Conservation (phyloP, 2,113 vertebrate species). For the Embiotoca jacksoni region DNA sequence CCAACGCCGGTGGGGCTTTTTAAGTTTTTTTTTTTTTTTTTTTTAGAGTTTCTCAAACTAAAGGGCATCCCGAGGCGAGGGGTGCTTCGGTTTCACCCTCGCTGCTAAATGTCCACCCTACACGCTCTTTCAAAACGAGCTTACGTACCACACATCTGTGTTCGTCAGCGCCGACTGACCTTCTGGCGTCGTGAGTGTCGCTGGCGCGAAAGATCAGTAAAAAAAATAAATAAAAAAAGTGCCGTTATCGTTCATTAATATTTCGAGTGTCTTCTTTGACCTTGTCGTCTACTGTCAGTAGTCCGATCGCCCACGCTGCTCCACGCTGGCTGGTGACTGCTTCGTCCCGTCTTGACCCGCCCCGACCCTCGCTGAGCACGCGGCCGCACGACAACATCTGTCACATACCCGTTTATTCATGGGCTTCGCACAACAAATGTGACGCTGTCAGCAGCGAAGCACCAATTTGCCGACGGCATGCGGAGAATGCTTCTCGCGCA, state of each 20-base stretch:
- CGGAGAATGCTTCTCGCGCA: slow-evolving; percentile 36
- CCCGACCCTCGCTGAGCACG: slow-evolving; percentile 34
- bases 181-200: not conserved
- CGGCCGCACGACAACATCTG: slow-evolving; percentile 34
- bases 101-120: too few species aligned
- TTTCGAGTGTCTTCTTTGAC: slow-evolving; percentile 8
- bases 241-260: slow-evolving; percentile 15
- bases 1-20: too few species aligned
- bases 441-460: slow-evolving; percentile 30
- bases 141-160: not conserved
- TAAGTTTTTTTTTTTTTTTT: too few species aligned
- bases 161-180: slow-evolving; percentile 1
- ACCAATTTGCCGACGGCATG: slow-evolving; percentile 33
- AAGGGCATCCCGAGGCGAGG: too few species aligned
- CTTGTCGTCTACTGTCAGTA: not conserved
- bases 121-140: too few species aligned
- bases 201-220: slow-evolving; percentile 27
- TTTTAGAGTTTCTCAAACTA: too few species aligned
- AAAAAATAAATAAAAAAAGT: not conserved
- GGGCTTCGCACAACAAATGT: slow-evolving; percentile 55
- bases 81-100: too few species aligned
- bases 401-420: slow-evolving; percentile 44
- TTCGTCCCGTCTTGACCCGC: slow-evolving; percentile 25
- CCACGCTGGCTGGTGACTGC: not conserved
- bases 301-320: not conserved